Evolutionary conservation across 2,888 invertebrate species (phyloP).

Genomic region (Cinara cedri): DNA sequence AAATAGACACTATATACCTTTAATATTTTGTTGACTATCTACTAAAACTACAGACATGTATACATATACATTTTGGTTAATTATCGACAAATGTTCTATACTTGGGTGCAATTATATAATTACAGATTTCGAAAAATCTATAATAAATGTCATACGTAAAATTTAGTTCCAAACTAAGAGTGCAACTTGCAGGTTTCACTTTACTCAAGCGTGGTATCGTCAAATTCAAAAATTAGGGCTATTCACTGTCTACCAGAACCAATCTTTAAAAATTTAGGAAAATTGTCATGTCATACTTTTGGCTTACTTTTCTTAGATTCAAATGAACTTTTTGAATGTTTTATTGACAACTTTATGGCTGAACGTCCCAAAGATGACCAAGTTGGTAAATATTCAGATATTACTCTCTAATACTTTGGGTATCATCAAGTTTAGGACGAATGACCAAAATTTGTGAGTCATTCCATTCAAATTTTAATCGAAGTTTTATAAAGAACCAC

Average conservation of each 20-base stretch:
- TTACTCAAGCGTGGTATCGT: conserved; percentile 8
- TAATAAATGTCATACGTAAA: neutral
- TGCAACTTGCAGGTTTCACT: neutral
- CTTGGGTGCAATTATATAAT: too few species aligned
- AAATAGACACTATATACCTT: too few species aligned
- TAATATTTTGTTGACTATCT: too few species aligned
- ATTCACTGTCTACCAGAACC: neutral
- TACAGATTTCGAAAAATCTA: conserved; percentile 8
- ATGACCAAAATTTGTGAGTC: too few species aligned
- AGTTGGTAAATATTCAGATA: too few species aligned
- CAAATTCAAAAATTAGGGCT: conserved; percentile 2
- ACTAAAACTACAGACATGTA: neutral
- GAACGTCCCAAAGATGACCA: neutral
- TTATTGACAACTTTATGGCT: conserved; percentile 3
- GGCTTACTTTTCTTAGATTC: neutral
- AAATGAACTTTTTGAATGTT: conserved; percentile 4
- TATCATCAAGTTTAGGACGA: too few species aligned
- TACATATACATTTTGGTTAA: neutral
- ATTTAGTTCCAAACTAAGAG: neutral
- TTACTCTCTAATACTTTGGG: too few species aligned
- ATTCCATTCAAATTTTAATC: too few species aligned
- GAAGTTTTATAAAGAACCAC: too few species aligned
- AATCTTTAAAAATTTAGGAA: neutral
- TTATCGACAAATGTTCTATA: neutral
- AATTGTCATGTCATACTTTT: neutral